phyloP scores from a whole-genome alignment of 1,140 invertebrate genomes.

The Subanguina moxae region DNA sequence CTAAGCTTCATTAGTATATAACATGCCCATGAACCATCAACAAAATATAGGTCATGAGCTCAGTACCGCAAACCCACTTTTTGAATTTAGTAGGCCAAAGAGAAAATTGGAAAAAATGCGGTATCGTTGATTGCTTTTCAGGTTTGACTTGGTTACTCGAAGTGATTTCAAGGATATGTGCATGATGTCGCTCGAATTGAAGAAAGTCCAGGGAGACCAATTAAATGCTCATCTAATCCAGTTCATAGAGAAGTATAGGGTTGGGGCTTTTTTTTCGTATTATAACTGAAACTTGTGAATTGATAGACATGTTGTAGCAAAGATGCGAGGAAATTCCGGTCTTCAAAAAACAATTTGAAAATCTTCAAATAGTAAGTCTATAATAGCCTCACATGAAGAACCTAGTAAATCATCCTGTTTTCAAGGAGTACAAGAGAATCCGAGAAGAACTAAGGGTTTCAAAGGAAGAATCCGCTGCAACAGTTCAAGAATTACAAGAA shows the following conservation, averaged over 20 bases:
- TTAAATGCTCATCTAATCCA: neutral
- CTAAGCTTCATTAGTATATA: no score
- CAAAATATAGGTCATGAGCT: neutral
- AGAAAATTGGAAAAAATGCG: neutral
- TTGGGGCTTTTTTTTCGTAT: neutral
- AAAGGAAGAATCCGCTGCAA: neutral
- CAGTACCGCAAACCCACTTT: neutral
- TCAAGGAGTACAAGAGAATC: neutral
- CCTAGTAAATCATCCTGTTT: neutral
- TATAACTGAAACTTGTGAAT: neutral
- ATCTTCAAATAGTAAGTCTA: neutral
- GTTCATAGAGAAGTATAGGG: neutral
- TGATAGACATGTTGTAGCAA: neutral
- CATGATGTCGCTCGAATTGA: neutral
- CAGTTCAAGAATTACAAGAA: neutral
- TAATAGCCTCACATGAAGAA: neutral
- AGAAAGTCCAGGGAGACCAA: neutral
- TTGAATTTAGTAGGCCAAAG: neutral
- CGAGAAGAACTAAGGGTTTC: neutral
- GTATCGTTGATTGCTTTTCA: neutral
- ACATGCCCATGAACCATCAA: no score
- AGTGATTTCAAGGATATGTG: conserved; percentile 4
- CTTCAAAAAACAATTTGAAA: neutral
- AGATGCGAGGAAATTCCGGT: neutral
- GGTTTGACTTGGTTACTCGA: neutral